Conservation (phyloP, 2,113 vertebrate genomes). For the Bothrops jararaca region DNA sequence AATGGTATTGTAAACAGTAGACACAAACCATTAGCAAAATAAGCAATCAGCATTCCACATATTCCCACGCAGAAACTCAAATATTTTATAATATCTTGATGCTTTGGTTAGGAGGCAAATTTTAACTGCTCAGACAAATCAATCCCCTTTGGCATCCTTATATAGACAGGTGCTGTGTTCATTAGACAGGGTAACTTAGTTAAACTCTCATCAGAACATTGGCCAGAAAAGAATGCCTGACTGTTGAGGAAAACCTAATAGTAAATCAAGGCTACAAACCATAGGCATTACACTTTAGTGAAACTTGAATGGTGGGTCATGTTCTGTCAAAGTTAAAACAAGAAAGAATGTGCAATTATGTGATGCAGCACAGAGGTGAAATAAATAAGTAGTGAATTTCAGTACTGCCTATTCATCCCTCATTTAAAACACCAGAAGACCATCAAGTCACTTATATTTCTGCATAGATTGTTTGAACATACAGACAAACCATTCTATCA, state of each 20-base stretch:
- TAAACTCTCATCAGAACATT: constrained; percentile 11
- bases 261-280: neutral
- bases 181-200: neutral
- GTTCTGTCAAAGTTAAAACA: neutral
- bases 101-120: neutral
- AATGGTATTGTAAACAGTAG: neutral
- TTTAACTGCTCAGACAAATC: neutral
- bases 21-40: neutral
- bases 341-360: neutral
- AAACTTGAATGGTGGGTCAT: neutral
- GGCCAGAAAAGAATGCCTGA: neutral
- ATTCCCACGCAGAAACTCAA: neutral
- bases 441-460: neutral
- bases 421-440: neutral
- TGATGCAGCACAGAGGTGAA: neutral
- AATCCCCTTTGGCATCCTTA: neutral
- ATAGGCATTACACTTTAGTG: neutral
- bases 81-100: neutral
- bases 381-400: neutral
- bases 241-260: neutral
- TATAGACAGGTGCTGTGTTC: neutral
- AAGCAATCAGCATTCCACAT: neutral
- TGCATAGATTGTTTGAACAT: neutral
- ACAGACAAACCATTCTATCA: neutral
- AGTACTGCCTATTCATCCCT: neutral